phyloP scores from a whole-genome alignment of 2,888 invertebrate genomes.

The Amiota mariae region DNA sequence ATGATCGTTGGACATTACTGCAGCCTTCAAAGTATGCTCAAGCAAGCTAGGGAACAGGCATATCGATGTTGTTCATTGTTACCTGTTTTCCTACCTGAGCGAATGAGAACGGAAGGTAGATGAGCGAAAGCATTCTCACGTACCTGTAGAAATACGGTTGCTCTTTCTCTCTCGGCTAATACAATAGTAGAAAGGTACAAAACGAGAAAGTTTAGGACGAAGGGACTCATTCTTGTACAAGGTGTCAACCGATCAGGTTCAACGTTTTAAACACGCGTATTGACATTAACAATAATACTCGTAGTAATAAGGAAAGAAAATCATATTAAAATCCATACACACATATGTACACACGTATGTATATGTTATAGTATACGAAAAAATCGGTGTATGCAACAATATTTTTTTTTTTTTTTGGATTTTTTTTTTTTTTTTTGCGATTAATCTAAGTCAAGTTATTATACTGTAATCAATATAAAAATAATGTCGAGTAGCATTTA shows the following conservation, averaged over 20 bases:
- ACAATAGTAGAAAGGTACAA: slow-evolving; percentile 66
- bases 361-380: too few species aligned
- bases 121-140: neutral
- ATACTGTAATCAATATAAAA: slow-evolving; percentile 10
- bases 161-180: neutral
- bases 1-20: too few species aligned
- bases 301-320: slow-evolving; percentile 24
- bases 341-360: too few species aligned
- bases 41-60: too few species aligned
- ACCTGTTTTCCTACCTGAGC: slow-evolving; percentile 10
- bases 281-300: too few species aligned
- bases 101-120: neutral
- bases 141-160: neutral
- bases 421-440: slow-evolving; percentile 34
- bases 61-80: too few species aligned
- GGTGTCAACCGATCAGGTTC: slow-evolving; percentile 74
- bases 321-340: neutral
- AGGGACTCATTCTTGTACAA: slow-evolving; percentile 76
- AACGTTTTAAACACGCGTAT: slow-evolving; percentile 36
- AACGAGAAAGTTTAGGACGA: slow-evolving; percentile 74
- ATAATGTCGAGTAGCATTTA: slow-evolving; percentile 53
- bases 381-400: neutral
- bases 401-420: neutral
- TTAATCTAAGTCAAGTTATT: slow-evolving; percentile 11
- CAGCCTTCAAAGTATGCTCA: too few species aligned